A percentile compares a stretch with the other conserved stretches of the same genome.
Evolutionary conservation across 1,140 invertebrate genomes (phyloP).

Genomic region (Thaumetopoea pityocampa): DNA sequence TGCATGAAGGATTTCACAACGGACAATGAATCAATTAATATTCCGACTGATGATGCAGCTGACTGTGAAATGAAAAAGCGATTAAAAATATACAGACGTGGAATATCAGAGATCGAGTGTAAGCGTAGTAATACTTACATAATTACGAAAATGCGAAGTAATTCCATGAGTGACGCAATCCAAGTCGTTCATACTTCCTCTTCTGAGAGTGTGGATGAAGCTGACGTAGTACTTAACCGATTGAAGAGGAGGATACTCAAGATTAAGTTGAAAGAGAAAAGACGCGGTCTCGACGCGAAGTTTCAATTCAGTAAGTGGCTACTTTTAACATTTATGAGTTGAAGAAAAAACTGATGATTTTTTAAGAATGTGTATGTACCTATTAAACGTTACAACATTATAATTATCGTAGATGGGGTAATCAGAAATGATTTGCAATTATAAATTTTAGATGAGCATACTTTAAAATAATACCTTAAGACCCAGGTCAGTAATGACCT

Average conservation of each 20-base stretch:
- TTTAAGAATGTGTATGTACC: too few species aligned
- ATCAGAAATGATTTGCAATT: too few species aligned
- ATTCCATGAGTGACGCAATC: conserved; percentile 53
- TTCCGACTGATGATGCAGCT: conserved; percentile 57
- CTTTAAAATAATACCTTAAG: too few species aligned
- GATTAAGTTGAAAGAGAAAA: conserved; percentile 70
- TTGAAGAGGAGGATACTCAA: conserved; percentile 70
- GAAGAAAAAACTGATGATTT: too few species aligned
- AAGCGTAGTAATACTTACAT: conserved; percentile 38
- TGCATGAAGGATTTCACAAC: conserved; percentile 43
- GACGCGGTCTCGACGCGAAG: conserved; percentile 41
- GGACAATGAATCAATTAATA: conserved; percentile 61
- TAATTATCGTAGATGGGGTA: too few species aligned
- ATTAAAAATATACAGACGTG: conserved; percentile 69
- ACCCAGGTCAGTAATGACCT: too few species aligned
- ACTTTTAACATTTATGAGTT: conserved; percentile 8
- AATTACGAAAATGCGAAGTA: conserved; percentile 44
- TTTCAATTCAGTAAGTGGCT: conserved; percentile 40
- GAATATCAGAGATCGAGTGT: conserved; percentile 63
- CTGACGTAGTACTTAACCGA: conserved; percentile 68
- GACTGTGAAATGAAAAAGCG: conserved; percentile 67
- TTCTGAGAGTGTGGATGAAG: conserved; percentile 73
- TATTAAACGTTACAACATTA: too few species aligned
- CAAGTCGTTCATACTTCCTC: conserved; percentile 55
- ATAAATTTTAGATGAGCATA: too few species aligned